Conservation (phyloP, 2,888 invertebrate species). For the Nymphalis polychloros region DNA sequence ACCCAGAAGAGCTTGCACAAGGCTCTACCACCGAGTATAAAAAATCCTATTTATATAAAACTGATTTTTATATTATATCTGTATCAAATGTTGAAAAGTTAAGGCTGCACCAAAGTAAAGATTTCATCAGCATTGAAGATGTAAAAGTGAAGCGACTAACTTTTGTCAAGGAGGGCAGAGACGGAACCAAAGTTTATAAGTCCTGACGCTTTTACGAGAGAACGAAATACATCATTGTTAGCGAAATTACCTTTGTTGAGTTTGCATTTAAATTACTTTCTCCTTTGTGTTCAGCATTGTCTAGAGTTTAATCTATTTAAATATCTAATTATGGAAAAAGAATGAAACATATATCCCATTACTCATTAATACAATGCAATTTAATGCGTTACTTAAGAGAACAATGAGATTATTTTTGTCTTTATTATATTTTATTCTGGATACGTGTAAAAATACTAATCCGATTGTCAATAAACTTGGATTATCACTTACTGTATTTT, state of each 20-base stretch:
- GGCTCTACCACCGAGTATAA: too few species aligned
- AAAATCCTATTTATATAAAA: too few species aligned
- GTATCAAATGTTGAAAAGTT: not conserved
- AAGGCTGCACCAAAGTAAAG: slow-evolving; percentile 23
- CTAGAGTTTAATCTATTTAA: slow-evolving; percentile 35
- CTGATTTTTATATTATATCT: not conserved
- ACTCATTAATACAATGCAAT: not conserved
- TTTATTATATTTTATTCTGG: too few species aligned
- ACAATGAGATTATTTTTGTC: too few species aligned
- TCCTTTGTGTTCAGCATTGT: slow-evolving; percentile 33
- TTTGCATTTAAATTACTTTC: slow-evolving; percentile 38
- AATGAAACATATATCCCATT: slow-evolving; percentile 9
- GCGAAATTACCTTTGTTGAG: slow-evolving; percentile 39
- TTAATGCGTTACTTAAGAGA: not conserved
- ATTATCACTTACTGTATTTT: too few species aligned
- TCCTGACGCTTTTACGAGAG: slow-evolving; percentile 39
- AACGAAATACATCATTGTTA: slow-evolving; percentile 44
- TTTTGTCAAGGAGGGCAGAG: slow-evolving; percentile 23
- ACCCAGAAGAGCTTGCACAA: too few species aligned
- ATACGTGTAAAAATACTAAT: too few species aligned
- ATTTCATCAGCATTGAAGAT: slow-evolving; percentile 32
- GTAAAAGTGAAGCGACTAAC: slow-evolving; percentile 26
- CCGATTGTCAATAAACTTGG: too few species aligned
- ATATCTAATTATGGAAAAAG: slow-evolving; percentile 26
- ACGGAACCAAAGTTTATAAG: slow-evolving; percentile 38